These are phyloP conservation scores for Calcarius lapponicus DNA, from an alignment of 2,797 vertebrate genomes.

Conservation along the genomic window DNA sequence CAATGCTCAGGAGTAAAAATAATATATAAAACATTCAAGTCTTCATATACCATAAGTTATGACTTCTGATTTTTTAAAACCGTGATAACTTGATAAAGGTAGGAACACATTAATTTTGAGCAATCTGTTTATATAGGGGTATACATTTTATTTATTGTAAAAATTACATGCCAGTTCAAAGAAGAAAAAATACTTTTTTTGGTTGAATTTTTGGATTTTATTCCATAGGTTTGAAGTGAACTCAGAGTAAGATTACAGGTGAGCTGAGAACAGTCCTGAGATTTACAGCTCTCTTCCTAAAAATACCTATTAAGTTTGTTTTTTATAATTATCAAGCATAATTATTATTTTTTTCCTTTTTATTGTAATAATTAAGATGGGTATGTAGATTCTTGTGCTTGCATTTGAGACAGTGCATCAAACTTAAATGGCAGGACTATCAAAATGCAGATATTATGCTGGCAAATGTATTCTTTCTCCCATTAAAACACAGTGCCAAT, in stretches of 20 bases:
- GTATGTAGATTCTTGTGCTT: neutral
- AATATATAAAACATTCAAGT: neutral
- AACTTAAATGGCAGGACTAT: neutral
- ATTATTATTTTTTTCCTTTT: neutral
- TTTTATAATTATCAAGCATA: neutral
- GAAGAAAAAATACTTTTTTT: neutral
- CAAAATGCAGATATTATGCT: neutral
- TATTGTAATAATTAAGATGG: neutral
- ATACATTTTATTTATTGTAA: neutral
- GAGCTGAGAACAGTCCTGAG: neutral
- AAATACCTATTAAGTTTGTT: neutral
- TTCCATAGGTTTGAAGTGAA: neutral
- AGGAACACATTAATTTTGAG: neutral
- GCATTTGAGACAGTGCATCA: neutral
- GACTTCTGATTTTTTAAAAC: neutral
- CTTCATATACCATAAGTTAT: neutral
- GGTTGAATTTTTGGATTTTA: neutral
- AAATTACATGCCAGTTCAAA: neutral
- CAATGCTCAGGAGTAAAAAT: neutral
- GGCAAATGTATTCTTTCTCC: neutral
- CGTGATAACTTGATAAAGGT: neutral
- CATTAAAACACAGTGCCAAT: neutral
- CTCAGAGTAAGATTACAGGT: neutral
- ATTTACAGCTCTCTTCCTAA: neutral
- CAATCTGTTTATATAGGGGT: neutral